Evolutionary conservation across 2,888 invertebrate species (phyloP), one percentile per base, ranked within the genome.

Genomic region (Acrobasis repandana): DNA sequence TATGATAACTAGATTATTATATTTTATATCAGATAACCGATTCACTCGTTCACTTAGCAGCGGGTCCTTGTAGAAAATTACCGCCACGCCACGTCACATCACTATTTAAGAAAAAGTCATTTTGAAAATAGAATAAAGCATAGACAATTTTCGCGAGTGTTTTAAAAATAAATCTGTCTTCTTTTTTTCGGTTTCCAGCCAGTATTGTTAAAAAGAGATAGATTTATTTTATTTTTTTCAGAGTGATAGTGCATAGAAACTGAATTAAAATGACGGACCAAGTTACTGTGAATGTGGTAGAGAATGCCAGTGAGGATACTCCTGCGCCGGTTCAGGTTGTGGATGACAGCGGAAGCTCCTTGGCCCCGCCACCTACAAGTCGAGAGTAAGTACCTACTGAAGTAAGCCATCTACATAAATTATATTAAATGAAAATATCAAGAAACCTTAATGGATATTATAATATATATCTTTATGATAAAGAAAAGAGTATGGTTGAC

Each of bases 1-100:
- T 83, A 82, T 76, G 86, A 89, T 88, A 88, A 80, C 71, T 67
- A 74, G 79, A 86, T 86, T 83, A 86, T 76, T 72, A 67, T 74
- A 60, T 72, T 71, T 69, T 71, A 74, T 82, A 82, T 80, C 81
- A 69, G 86, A 87, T 88, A 86, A 83, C 66, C 67, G 46, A 59
- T 61, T 63, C 67, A 68, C 66, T 79, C 81, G 79, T 72, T 77
- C 89, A 88, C 82, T 90, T 83, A 70, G 77, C 72, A 64, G 68
- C 75, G 71, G 71, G 74, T 79, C 74, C 79, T 82, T 81, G 85
- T 77, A 78, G 80, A 82, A 73, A 74, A 68, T 69, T 69, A 64
- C 67, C 68, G 74, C 73, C 65, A 68, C 68, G 74, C 73, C 65
- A 68, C 65, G 66, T 67, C 62, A 61, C 33, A 46, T n/a, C 14